phyloP scores from a whole-genome alignment of 1,140 invertebrate genomes.

The Apocrypta bakeri region DNA sequence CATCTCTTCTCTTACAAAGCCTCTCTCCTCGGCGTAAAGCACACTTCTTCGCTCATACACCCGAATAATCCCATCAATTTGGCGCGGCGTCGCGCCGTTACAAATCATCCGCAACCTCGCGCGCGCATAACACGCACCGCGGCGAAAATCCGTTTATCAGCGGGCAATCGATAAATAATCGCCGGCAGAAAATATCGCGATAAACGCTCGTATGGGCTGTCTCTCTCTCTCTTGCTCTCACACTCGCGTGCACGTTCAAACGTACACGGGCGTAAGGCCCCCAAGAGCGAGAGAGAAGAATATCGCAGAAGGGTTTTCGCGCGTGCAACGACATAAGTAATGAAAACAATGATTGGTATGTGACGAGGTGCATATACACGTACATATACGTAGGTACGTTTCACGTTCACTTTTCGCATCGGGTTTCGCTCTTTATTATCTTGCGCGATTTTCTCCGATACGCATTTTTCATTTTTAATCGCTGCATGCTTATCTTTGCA shows the following conservation, averaged over 20 bases:
- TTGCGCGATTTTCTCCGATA: too few relatives aligned
- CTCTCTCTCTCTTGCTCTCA: background rate
- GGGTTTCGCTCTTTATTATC: background rate
- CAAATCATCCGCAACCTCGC: constrained; percentile 33
- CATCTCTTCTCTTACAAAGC: background rate
- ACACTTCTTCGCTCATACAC: constrained; percentile 7
- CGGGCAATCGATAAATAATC: constrained; percentile 45
- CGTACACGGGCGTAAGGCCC: background rate
- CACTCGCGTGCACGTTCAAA: background rate
- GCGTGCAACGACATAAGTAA: constrained; percentile 61
- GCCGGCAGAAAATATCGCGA: constrained; percentile 30
- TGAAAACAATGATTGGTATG: constrained; percentile 73
- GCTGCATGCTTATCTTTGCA: background rate
- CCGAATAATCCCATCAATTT: constrained; percentile 41
- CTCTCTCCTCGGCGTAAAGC: background rate
- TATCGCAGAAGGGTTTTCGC: background rate
- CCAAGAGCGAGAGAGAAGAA: background rate
- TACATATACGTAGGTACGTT: constrained; percentile 58
- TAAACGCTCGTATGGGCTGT: constrained; percentile 7
- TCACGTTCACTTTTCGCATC: constrained; percentile 55
- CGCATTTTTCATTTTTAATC: constrained; percentile 9
- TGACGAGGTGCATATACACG: constrained; percentile 69
- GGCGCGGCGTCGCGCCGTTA: constrained; percentile 28
- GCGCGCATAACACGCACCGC: background rate
- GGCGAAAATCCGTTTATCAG: constrained; percentile 36